Percentiles rank a stretch among this genome's conserved stretches.
Conservation (phyloP, 2,113 vertebrate species). For the Rhinolophus ferrumequinum region DNA sequence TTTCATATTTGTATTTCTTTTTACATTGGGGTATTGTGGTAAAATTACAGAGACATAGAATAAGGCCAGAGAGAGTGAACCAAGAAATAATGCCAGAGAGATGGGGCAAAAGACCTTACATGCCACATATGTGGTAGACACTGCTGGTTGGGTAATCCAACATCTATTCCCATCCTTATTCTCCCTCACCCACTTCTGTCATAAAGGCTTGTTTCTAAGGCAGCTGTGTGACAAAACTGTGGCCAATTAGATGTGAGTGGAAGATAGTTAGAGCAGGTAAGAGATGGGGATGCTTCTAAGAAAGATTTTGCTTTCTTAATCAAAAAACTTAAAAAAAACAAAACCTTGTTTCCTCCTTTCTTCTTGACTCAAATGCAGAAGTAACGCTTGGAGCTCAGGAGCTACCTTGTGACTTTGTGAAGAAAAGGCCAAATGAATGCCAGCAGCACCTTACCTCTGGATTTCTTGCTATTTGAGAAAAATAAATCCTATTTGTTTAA, state of each 20-base stretch:
- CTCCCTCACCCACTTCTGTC: neutral
- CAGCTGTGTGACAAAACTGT: neutral
- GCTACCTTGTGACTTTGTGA: neutral
- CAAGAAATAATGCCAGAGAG: neutral
- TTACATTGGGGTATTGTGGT: neutral
- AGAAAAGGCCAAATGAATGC: neutral
- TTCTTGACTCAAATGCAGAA: neutral
- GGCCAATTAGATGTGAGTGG: neutral
- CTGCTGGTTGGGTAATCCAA: neutral
- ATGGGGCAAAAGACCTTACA: neutral
- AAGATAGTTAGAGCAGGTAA: neutral
- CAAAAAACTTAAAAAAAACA: neutral
- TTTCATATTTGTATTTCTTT: neutral
- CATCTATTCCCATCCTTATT: neutral
- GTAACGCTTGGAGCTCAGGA: neutral
- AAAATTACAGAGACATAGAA: neutral
- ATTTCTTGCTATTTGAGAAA: constrained; percentile 24
- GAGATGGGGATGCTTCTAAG: neutral
- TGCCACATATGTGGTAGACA: neutral
- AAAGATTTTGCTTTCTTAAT: neutral
- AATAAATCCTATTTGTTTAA: constrained; percentile 32
- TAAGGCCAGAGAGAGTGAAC: neutral
- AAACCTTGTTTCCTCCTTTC: neutral
- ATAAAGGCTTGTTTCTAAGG: neutral
- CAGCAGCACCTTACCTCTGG: neutral